Conservation (phyloP, 1,140 invertebrate genomes). For the Leptestheria dahalacensis region DNA sequence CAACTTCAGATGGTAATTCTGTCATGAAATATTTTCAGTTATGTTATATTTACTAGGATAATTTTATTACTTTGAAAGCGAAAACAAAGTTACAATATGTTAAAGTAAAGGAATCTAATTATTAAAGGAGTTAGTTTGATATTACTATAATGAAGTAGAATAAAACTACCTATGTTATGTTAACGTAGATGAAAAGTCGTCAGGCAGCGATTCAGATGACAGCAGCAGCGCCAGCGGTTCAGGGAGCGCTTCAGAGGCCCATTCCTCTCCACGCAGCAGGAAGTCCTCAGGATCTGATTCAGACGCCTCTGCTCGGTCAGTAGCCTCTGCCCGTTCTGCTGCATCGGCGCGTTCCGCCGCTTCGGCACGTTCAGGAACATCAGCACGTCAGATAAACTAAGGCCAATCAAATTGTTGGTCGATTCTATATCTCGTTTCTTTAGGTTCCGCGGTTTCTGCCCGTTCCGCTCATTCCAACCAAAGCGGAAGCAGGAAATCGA, state of each 20-base stretch:
- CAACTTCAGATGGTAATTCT: not conserved
- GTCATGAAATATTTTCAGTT: no score
- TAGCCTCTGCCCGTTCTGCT: not conserved
- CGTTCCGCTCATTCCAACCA: not conserved
- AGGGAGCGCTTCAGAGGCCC: constrained; percentile 2
- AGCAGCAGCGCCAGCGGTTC: not conserved
- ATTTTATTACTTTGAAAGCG: no score
- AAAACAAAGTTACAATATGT: no score
- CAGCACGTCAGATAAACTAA: no score
- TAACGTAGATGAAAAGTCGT: constrained; percentile 1
- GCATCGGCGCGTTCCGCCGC: not conserved
- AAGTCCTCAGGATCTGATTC: not conserved
- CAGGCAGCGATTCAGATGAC: constrained; percentile 5
- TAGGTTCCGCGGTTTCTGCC: not conserved
- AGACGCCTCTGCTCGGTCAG: not conserved
- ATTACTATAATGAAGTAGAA: no score
- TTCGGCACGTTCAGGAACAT: not conserved
- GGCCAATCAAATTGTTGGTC: no score
- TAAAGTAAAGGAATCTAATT: no score
- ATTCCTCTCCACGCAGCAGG: not conserved
- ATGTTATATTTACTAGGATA: no score
- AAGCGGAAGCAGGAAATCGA: constrained; percentile 1
- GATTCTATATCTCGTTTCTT: no score
- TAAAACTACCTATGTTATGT: no score
- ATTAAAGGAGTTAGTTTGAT: no score